These are phyloP conservation scores for Chromis chromis DNA, from an alignment of 2,797 vertebrate species.

Conservation along the genomic window DNA sequence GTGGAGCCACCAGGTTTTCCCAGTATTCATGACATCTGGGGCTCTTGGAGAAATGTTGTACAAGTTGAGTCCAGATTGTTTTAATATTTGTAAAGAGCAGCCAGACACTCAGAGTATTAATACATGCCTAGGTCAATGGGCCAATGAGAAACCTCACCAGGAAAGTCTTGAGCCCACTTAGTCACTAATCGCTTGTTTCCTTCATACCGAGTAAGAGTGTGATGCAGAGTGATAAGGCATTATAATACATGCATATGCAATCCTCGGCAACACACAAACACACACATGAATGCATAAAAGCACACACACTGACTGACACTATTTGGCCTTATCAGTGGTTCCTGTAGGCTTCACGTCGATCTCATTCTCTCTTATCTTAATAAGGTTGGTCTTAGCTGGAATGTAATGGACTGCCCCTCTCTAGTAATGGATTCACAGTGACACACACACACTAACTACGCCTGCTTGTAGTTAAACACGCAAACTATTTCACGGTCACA, in stretches of 20 bases:
- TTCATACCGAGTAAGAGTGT: constrained; percentile 9
- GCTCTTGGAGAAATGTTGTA: no score
- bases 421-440: constrained; percentile 52
- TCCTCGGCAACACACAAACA: not conserved
- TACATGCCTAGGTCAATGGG: constrained; percentile 1
- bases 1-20: no score
- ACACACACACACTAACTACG: constrained; percentile 8
- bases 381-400: constrained; percentile 68
- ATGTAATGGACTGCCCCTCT: constrained; percentile 63
- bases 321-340: constrained; percentile 50
- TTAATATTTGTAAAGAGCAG: no score
- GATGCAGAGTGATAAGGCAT: not conserved
- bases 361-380: constrained; percentile 75
- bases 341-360: constrained; percentile 47
- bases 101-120: not conserved
- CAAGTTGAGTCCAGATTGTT: no score
- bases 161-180: constrained; percentile 18
- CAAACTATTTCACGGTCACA: constrained; percentile 5
- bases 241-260: constrained; percentile 6
- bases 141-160: constrained; percentile 33
- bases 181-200: constrained; percentile 21
- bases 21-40: no score
- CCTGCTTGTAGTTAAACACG: constrained; percentile 3
- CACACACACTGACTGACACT: constrained; percentile 40
- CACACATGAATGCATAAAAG: not conserved